Conservation (phyloP, 2,888 invertebrate genomes). For the Xestia sexstrigata region DNA sequence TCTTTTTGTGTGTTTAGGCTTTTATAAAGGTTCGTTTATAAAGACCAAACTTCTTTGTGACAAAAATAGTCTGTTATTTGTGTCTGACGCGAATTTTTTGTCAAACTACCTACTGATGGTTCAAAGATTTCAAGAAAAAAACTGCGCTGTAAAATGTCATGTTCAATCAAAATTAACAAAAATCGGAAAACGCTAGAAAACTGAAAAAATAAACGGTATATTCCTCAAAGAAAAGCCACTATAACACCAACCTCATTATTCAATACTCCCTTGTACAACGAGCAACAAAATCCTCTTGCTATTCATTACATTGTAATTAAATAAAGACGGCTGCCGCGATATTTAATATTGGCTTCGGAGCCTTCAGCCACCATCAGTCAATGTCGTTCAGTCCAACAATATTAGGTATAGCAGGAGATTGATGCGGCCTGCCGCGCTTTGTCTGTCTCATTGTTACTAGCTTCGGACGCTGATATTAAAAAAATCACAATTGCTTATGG, state of each 20-base stretch:
- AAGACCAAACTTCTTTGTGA: background rate
- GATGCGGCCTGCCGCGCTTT: constrained; percentile 72
- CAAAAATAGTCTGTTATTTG: background rate
- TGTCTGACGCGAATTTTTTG: too few relatives aligned
- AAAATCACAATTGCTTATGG: constrained; percentile 64
- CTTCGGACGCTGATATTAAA: constrained; percentile 71
- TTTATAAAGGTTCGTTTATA: background rate
- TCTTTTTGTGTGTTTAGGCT: background rate
- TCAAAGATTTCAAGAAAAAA: background rate
- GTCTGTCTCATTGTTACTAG: constrained; percentile 71
- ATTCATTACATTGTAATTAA: constrained; percentile 66
- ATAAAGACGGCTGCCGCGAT: constrained; percentile 65
- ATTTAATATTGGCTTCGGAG: constrained; percentile 68
- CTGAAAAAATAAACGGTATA: background rate
- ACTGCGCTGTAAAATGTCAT: background rate
- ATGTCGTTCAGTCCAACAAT: constrained; percentile 69
- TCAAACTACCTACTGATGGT: background rate
- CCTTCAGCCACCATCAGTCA: constrained; percentile 70
- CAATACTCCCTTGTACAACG: constrained; percentile 37
- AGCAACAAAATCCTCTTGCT: constrained; percentile 53
- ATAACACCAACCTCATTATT: constrained; percentile 35
- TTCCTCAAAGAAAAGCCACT: constrained; percentile 5
- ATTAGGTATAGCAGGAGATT: constrained; percentile 73
- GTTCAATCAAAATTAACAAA: background rate
- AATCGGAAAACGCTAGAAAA: background rate